Evolutionary conservation across 2,797 vertebrate species (phyloP).

Genomic region (Poecile montanus): DNA sequence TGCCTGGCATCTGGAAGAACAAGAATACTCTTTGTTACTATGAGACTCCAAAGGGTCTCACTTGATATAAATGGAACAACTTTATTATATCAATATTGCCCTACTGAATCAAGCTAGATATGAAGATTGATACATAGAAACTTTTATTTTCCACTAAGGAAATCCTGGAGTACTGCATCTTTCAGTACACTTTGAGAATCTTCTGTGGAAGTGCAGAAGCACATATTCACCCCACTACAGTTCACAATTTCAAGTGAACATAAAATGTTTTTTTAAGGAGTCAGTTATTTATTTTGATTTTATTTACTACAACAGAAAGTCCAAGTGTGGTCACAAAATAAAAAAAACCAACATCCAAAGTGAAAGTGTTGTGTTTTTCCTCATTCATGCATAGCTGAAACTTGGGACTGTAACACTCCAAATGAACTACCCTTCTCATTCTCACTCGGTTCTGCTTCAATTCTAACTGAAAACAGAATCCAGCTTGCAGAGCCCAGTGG

Average conservation of each 20-base stretch:
- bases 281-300: not conserved
- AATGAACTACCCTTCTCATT: not conserved
- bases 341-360: not conserved
- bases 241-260: not conserved
- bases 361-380: not conserved
- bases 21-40: not conserved
- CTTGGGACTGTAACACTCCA: not conserved
- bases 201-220: not conserved
- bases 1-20: conserved; percentile 17
- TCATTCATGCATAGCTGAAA: not conserved
- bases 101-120: conserved; percentile 27
- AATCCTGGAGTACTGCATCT: not conserved
- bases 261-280: not conserved
- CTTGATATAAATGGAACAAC: conserved; percentile 36
- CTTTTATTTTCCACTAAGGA: conserved; percentile 28
- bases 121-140: conserved; percentile 15
- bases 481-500: not conserved
- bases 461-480: not conserved
- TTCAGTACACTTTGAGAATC: not conserved
- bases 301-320: not conserved
- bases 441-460: not conserved
- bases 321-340: not conserved
- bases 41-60: conserved; percentile 26
- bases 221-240: not conserved
- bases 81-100: conserved; percentile 40